phyloP scores from a whole-genome alignment of 2,113 vertebrate genomes.

The Grus americana region DNA sequence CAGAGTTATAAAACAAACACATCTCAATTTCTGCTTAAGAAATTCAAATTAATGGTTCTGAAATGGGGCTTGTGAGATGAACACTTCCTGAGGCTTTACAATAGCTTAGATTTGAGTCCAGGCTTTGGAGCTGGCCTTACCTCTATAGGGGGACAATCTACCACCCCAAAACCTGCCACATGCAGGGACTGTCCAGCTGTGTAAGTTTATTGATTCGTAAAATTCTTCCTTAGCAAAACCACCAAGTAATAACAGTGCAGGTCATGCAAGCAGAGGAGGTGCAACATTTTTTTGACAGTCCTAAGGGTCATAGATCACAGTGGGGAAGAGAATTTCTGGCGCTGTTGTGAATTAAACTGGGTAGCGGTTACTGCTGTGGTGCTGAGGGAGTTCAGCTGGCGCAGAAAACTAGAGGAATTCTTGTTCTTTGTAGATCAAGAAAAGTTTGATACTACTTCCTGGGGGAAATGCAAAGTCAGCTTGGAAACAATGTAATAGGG shows the following conservation, averaged over 20 bases:
- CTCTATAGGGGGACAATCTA: rapidly evolving
- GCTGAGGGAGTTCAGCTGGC: neutral
- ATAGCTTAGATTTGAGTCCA: neutral
- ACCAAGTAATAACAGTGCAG: neutral
- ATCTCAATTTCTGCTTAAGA: neutral
- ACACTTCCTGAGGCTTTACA: neutral
- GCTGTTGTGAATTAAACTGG: neutral
- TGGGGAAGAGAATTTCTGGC: neutral
- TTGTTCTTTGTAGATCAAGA: neutral
- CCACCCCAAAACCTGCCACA: neutral
- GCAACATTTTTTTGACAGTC: neutral
- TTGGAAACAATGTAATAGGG: neutral
- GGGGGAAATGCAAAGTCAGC: neutral
- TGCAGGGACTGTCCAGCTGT: neutral
- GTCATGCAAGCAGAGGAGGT: neutral
- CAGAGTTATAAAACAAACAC: neutral
- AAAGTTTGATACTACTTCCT: neutral
- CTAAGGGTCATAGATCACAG: neutral
- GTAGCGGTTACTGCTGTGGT: neutral
- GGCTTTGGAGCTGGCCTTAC: neutral
- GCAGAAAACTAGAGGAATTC: neutral
- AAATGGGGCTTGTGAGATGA: neutral
- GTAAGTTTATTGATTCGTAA: neutral
- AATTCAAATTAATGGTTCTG: neutral
- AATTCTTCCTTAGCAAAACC: neutral